phyloP scores from a whole-genome alignment of 2,888 invertebrate species.

The Epiblema foenella region DNA sequence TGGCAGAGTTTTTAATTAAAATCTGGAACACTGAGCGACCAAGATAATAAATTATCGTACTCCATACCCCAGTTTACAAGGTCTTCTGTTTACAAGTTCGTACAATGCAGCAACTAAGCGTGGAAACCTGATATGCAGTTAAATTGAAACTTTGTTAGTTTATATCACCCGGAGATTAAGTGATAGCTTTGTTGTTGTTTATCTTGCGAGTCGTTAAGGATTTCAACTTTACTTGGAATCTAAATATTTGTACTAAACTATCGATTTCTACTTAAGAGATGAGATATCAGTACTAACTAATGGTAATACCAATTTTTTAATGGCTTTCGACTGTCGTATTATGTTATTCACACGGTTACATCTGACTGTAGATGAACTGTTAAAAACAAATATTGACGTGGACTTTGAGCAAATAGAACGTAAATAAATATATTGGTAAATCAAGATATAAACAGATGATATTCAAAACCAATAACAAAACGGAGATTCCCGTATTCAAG shows the following conservation, averaged over 20 bases:
- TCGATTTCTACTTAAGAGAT: background rate
- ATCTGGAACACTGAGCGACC: constrained; percentile 30
- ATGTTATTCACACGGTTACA: background rate
- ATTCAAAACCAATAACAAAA: background rate
- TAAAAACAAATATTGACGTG: background rate
- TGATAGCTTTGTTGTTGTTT: constrained; percentile 8
- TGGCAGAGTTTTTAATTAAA: constrained; percentile 42
- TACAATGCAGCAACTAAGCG: constrained; percentile 32
- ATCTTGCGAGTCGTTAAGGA: constrained; percentile 16
- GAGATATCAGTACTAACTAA: background rate
- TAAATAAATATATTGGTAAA: background rate
- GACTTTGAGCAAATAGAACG: background rate
- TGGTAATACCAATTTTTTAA: background rate
- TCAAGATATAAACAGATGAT: background rate
- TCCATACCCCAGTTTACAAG: constrained; percentile 37
- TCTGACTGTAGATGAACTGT: no score
- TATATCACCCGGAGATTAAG: constrained; percentile 25
- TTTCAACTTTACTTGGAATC: constrained; percentile 5
- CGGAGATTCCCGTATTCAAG: background rate
- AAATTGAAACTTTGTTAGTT: constrained; percentile 36
- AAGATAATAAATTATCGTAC: constrained; percentile 39
- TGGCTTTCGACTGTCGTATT: background rate
- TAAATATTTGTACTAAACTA: background rate
- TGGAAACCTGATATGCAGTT: constrained; percentile 31
- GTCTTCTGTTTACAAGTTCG: constrained; percentile 31